Conservation (phyloP, 2,888 invertebrate genomes). For the Seladonia tumulorum region DNA sequence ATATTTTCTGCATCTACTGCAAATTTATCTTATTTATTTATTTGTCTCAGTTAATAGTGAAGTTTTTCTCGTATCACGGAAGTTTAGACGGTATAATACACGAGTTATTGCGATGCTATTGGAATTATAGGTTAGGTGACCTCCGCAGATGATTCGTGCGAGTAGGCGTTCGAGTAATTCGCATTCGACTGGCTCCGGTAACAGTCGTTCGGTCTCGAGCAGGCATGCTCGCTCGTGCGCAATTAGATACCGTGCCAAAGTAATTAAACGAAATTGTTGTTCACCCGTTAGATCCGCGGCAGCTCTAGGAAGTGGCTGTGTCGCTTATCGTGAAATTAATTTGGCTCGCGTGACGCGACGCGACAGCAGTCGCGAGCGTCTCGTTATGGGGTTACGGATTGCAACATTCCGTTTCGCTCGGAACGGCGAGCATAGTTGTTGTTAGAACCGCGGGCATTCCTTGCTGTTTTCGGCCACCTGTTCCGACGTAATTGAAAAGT, state of each 20-base stretch:
- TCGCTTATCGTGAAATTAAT: slow-evolving; percentile 66
- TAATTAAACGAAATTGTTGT: slow-evolving; percentile 43
- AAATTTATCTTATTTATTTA: too few species aligned
- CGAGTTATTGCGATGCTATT: too few species aligned
- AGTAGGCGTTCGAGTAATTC: background rate
- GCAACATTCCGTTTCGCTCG: slow-evolving; percentile 40
- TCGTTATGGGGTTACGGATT: slow-evolving; percentile 36
- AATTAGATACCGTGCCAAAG: slow-evolving; percentile 34
- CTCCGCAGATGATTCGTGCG: too few species aligned
- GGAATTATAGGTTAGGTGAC: too few species aligned
- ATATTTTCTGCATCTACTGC: too few species aligned
- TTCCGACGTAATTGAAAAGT: background rate
- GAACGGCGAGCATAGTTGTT: slow-evolving; percentile 25
- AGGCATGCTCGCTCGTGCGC: background rate
- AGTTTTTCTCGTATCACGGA: too few species aligned
- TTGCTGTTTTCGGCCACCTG: slow-evolving; percentile 17
- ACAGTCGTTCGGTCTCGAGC: slow-evolving; percentile 5
- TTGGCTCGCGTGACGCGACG: slow-evolving; percentile 64
- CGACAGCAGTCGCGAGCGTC: slow-evolving; percentile 38
- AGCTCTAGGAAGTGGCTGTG: slow-evolving; percentile 47
- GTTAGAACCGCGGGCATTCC: slow-evolving; percentile 19
- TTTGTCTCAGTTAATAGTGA: too few species aligned
- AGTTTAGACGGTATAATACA: background rate
- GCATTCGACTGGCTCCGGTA: background rate
- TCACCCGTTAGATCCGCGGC: slow-evolving; percentile 31